Evolutionary conservation across 2,113 vertebrate genomes (phyloP).

Genomic region (Eublepharis macularius): DNA sequence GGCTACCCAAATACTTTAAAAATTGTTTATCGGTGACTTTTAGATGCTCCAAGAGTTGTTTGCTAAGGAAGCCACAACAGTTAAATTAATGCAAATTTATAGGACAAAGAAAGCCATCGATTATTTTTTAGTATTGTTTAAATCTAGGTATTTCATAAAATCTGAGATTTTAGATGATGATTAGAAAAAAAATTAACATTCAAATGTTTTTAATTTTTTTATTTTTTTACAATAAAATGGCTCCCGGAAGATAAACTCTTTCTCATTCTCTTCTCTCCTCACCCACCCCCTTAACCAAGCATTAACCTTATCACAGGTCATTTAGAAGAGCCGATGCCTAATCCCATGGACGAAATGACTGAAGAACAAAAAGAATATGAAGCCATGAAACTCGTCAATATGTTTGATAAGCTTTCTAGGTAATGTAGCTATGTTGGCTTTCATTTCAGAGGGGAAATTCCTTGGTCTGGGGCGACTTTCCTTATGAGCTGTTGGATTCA

Average conservation of each 20-base stretch:
- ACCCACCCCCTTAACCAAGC: slow-evolving; percentile 64
- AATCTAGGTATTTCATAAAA: not conserved
- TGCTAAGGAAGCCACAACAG: not conserved
- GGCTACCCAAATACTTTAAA: not conserved
- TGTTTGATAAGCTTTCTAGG: slow-evolving; percentile 98
- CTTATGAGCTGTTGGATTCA: not conserved
- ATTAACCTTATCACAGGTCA: slow-evolving; percentile 98
- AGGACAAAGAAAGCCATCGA: too few species aligned
- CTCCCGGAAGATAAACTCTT: not conserved
- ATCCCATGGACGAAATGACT: slow-evolving; percentile 97
- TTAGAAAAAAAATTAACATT: not conserved
- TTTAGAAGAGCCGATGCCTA: slow-evolving; percentile 92
- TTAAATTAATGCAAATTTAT: not conserved
- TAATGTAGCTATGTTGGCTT: slow-evolving; percentile 69
- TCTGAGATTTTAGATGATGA: not conserved
- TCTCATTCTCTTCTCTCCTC: slow-evolving; percentile 20
- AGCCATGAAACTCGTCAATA: slow-evolving; percentile 94
- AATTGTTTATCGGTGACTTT: not conserved
- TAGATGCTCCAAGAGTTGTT: not conserved
- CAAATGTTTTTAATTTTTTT: not conserved
- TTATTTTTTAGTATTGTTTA: not conserved
- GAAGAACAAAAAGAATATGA: slow-evolving; percentile 99
- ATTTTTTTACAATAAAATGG: not conserved
- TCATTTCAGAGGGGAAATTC: slow-evolving; percentile 30
- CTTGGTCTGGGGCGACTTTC: not conserved